These are phyloP conservation scores for Sclerurus mexicanus DNA, from an alignment of 2,113 vertebrate genomes.

Conservation along the genomic window DNA sequence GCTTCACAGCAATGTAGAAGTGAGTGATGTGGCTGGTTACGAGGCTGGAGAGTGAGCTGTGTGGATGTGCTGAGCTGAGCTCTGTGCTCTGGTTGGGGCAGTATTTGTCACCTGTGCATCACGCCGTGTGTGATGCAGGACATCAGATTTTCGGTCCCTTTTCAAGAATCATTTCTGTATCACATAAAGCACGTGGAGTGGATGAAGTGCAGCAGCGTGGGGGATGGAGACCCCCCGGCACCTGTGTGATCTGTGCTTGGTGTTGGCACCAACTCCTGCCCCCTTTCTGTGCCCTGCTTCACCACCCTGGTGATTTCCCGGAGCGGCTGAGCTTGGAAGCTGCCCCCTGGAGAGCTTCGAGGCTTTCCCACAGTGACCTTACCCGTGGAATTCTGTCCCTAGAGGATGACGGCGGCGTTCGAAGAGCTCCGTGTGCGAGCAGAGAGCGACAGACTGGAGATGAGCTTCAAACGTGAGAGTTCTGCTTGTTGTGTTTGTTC, in stretches of 20 bases:
- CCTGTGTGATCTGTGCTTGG: not conserved
- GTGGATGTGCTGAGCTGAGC: not conserved
- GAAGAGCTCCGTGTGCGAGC: constrained; percentile 82
- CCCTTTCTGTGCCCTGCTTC: not conserved
- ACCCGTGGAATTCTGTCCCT: constrained; percentile 35
- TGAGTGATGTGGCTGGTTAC: constrained; percentile 57
- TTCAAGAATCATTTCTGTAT: not conserved
- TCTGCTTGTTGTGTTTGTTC: not conserved
- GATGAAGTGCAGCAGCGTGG: not conserved
- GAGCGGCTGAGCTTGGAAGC: not conserved
- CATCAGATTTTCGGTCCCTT: not conserved
- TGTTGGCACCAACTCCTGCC: not conserved
- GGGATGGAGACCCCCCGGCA: not conserved
- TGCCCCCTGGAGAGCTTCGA: not conserved
- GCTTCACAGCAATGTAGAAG: constrained; percentile 83
- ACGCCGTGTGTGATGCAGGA: not conserved
- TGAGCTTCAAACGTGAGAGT: constrained; percentile 75
- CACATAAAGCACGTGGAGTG: not conserved
- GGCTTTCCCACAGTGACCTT: not conserved
- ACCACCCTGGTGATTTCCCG: not conserved
- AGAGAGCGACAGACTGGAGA: constrained; percentile 82
- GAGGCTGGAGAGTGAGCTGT: not conserved
- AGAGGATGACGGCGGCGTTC: constrained; percentile 87
- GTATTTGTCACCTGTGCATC: accelerated
- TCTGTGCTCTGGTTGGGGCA: not conserved